These are phyloP conservation scores for Yponomeuta evonymella DNA, from an alignment of 2,888 invertebrate genomes.

Conservation along the genomic window DNA sequence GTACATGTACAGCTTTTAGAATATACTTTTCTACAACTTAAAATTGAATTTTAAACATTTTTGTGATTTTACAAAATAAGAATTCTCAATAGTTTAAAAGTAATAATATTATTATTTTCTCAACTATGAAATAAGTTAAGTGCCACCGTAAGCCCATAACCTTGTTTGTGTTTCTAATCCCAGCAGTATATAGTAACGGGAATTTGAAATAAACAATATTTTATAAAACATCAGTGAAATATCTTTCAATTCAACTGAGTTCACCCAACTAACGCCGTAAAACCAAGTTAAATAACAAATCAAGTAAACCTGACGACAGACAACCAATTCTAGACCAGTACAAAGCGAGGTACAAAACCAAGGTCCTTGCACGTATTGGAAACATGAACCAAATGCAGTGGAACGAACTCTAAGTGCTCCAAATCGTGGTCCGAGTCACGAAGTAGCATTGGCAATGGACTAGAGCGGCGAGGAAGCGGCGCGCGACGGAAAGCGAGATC, in stretches of 20 bases:
- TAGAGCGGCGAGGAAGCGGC: conserved; percentile 26
- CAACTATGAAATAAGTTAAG: conserved; percentile 47
- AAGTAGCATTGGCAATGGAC: conserved; percentile 51
- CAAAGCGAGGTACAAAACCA: neutral
- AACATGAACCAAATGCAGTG: conserved; percentile 3
- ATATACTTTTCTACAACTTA: conserved; percentile 41
- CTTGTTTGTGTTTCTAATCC: conserved; percentile 62
- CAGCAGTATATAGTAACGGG: conserved; percentile 38
- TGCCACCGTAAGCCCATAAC: conserved; percentile 60
- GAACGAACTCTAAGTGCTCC: conserved; percentile 47
- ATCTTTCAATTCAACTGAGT: conserved; percentile 22
- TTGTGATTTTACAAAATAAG: conserved; percentile 56
- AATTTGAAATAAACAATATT: conserved; percentile 28
- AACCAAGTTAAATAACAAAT: neutral
- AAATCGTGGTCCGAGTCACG: conserved; percentile 22
- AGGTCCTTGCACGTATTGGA: conserved; percentile 2
- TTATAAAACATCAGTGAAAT: conserved; percentile 21
- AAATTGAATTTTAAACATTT: conserved; percentile 61
- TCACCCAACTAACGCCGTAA: neutral
- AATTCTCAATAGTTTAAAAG: conserved; percentile 28
- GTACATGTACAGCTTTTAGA: neutral
- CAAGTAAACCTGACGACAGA: neutral
- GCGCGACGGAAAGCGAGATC: conserved; percentile 57
- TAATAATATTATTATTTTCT: conserved; percentile 25
- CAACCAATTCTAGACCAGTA: neutral